Percentiles rank a stretch among this genome's conserved stretches.
phyloP scores from a whole-genome alignment of 2,888 invertebrate species.

The Psylliodes chrysocephalus region DNA sequence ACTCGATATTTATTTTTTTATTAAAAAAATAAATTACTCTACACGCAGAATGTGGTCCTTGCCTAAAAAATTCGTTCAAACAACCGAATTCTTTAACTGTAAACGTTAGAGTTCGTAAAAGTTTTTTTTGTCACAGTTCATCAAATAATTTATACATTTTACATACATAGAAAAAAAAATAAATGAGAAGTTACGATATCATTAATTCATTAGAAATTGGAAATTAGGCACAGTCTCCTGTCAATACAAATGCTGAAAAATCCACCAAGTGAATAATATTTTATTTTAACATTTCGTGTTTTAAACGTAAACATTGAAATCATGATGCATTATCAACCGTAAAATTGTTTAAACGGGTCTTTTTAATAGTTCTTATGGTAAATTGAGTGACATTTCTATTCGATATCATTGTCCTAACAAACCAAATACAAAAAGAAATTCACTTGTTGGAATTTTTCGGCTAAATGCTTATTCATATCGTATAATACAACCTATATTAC shows the following conservation, averaged over 20 bases:
- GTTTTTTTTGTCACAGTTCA: not conserved
- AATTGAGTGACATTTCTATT: no score
- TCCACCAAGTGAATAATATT: conserved; percentile 10
- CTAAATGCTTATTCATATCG: conserved; percentile 48
- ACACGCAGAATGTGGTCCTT: not conserved
- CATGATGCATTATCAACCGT: no score
- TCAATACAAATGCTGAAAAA: conserved; percentile 42
- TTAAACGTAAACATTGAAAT: no score
- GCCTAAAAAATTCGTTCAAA: conserved; percentile 1
- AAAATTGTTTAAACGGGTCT: no score
- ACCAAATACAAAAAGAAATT: no score
- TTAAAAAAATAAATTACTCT: not conserved
- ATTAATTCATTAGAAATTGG: conserved; percentile 26
- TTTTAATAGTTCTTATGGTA: no score
- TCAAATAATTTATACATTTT: no score
- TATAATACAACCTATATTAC: conserved; percentile 58
- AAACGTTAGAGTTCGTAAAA: no score
- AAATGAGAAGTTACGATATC: not conserved
- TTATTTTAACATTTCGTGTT: no score
- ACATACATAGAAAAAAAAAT: not conserved
- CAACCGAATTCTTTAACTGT: not conserved
- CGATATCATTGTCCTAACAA: no score
- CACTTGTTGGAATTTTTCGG: conserved; percentile 35
- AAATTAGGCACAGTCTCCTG: conserved; percentile 64
- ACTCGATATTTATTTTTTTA: not conserved